phyloP scores from a whole-genome alignment of 2,113 vertebrate genomes.

The Phasianus colchicus region DNA sequence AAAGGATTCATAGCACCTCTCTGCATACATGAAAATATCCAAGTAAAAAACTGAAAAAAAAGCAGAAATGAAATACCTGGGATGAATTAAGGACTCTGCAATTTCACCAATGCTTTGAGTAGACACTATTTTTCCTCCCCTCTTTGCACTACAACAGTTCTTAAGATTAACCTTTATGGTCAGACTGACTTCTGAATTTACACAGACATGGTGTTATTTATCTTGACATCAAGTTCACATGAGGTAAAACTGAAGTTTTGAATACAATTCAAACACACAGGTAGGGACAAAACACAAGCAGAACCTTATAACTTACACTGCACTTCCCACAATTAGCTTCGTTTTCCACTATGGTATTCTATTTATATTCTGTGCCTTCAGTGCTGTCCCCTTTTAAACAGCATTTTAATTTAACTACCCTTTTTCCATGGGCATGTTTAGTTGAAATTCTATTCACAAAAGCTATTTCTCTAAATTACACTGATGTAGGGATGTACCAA shows the following conservation, averaged over 20 bases:
- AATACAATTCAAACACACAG: background rate
- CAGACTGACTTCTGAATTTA: background rate
- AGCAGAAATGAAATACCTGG: background rate
- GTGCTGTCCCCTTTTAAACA: conserved; percentile 27
- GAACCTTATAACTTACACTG: background rate
- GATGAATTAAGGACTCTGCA: background rate
- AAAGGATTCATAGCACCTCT: background rate
- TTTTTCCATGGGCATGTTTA: background rate
- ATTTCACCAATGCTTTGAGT: background rate
- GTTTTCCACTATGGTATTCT: background rate
- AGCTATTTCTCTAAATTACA: conserved; percentile 48
- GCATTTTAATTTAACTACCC: conserved; percentile 38
- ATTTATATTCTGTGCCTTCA: conserved; percentile 17
- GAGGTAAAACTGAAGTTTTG: background rate
- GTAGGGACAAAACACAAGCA: background rate
- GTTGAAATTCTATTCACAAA: conserved; percentile 49
- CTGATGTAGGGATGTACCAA: conserved; percentile 4
- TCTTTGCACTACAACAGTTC: background rate
- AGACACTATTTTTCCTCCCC: background rate
- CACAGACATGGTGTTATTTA: background rate
- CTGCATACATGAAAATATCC: background rate
- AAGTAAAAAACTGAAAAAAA: background rate
- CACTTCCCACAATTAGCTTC: background rate
- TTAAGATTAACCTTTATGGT: background rate
- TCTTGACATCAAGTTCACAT: background rate